These are phyloP conservation scores for Argya squamiceps DNA, from an alignment of 2,797 vertebrate species.

Conservation along the genomic window DNA sequence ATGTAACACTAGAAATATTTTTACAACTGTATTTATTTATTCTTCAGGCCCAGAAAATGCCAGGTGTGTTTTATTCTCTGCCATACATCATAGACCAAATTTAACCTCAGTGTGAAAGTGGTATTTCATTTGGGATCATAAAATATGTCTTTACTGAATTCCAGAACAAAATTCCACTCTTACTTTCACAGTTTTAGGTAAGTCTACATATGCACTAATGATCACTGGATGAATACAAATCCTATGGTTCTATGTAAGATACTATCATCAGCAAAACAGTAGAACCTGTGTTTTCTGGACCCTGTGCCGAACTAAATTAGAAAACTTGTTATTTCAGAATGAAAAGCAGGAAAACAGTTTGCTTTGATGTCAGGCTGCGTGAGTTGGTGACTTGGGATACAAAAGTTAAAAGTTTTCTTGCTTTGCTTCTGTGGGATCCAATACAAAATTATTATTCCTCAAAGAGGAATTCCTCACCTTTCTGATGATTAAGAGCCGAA, in stretches of 20 bases:
- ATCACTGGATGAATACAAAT: not conserved
- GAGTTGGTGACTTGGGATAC: not conserved
- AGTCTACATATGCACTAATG: not conserved
- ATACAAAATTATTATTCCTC: not conserved
- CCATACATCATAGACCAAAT: not conserved
- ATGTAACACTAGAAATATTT: not conserved
- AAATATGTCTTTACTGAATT: not conserved
- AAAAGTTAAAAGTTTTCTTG: not conserved
- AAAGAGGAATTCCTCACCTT: not conserved
- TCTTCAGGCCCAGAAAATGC: not conserved
- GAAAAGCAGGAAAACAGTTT: not conserved
- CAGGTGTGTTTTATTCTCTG: not conserved
- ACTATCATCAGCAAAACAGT: not conserved
- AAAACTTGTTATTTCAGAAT: not conserved
- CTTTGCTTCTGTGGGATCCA: not conserved
- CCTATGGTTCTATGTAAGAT: not conserved
- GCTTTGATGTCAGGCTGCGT: not conserved
- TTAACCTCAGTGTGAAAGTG: not conserved
- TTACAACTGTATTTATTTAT: not conserved
- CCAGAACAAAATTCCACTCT: not conserved
- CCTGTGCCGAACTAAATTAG: not conserved
- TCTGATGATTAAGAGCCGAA: not conserved
- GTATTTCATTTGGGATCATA: not conserved
- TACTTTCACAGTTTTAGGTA: not conserved
- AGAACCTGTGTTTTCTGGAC: not conserved